Conservation (phyloP, 2,888 invertebrate species). For the Agrochola circellaris region DNA sequence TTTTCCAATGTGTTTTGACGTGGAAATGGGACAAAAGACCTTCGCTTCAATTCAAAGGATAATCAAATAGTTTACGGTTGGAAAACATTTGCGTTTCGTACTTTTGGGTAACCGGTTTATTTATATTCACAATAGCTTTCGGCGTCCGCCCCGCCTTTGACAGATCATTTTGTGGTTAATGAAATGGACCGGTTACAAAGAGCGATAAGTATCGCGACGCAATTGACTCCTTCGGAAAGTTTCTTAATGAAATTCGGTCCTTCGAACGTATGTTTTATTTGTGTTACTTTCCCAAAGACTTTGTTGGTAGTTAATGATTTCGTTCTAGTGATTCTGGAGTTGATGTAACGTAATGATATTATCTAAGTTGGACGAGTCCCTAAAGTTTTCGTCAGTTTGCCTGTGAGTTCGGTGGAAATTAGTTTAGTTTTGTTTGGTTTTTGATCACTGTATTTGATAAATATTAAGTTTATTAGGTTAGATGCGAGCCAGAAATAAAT, state of each 20-base stretch:
- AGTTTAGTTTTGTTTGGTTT: constrained; percentile 44
- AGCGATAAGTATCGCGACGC: constrained; percentile 61
- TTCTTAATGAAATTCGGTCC: constrained; percentile 61
- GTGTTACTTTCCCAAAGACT: constrained; percentile 55
- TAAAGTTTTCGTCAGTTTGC: constrained; percentile 52
- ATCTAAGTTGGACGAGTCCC: constrained; percentile 46
- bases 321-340: constrained; percentile 54
- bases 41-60: constrained; percentile 82
- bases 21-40: constrained; percentile 79
- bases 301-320: constrained; percentile 61
- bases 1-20: constrained; percentile 75
- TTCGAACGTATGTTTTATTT: constrained; percentile 62
- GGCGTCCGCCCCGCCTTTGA: constrained; percentile 71
- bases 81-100: constrained; percentile 75
- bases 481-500: background rate
- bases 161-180: constrained; percentile 76
- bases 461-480: background rate
- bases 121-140: constrained; percentile 75
- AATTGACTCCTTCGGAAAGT: constrained; percentile 63
- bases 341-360: constrained; percentile 63
- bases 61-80: constrained; percentile 83
- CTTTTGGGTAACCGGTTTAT: constrained; percentile 74
- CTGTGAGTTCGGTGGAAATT: constrained; percentile 35
- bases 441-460: constrained; percentile 27
- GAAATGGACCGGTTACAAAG: constrained; percentile 68